These are phyloP conservation scores for Vanessa atalanta DNA, from an alignment of 1,140 invertebrate species.

Conservation along the genomic window DNA sequence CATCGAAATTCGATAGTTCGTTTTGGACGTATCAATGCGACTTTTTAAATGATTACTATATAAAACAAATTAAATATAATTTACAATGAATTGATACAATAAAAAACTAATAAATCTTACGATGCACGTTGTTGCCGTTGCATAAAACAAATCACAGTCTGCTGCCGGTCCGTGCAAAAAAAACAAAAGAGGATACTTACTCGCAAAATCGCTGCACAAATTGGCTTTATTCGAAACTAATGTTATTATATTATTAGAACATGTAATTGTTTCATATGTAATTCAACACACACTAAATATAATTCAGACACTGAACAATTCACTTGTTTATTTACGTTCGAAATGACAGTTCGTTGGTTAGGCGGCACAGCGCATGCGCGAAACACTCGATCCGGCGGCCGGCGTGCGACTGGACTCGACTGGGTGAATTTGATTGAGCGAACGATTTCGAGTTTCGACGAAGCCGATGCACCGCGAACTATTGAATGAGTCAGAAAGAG, in stretches of 20 bases:
- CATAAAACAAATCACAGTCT: slow-evolving; percentile 42
- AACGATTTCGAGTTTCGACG: slow-evolving; percentile 27
- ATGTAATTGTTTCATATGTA: slow-evolving; percentile 20
- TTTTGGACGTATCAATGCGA: background rate
- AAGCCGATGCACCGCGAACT: slow-evolving; percentile 21
- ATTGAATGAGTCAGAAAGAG: slow-evolving; percentile 42
- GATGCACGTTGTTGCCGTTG: slow-evolving; percentile 22
- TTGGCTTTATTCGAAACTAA: slow-evolving; percentile 44
- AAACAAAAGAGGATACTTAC: slow-evolving; percentile 66
- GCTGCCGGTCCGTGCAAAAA: slow-evolving; percentile 56
- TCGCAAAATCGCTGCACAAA: slow-evolving; percentile 67
- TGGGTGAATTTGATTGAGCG: slow-evolving; percentile 39
- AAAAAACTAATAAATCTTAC: slow-evolving; percentile 25
- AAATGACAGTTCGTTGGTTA: slow-evolving; percentile 60
- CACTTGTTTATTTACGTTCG: slow-evolving; percentile 78
- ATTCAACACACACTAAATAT: slow-evolving; percentile 43
- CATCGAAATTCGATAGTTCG: background rate
- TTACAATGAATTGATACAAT: slow-evolving; percentile 19
- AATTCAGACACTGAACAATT: slow-evolving; percentile 57
- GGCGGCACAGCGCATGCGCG: slow-evolving; percentile 60
- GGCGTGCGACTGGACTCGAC: slow-evolving; percentile 64
- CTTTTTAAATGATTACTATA: background rate
- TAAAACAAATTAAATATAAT: background rate
- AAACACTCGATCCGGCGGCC: slow-evolving; percentile 44
- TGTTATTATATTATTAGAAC: slow-evolving; percentile 28